Percentiles rank a stretch among this genome's conserved stretches.
These are phyloP conservation scores for Megalopta genalis DNA, from an alignment of 1,140 invertebrate species.

Conservation along the genomic window DNA sequence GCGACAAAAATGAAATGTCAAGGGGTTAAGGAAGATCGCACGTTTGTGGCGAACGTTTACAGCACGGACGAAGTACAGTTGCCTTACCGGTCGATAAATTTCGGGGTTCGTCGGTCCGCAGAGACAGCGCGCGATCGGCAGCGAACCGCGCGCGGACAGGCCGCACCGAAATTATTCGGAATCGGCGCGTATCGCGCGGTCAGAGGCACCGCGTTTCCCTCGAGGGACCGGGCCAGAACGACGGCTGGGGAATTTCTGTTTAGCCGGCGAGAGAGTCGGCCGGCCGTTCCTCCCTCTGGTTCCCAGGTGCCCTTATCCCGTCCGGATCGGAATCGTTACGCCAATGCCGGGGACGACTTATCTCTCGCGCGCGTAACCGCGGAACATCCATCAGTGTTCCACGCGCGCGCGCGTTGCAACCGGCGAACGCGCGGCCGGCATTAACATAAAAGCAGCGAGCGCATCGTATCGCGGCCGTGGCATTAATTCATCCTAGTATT, in stretches of 20 bases:
- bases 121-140: no score
- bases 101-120: no score
- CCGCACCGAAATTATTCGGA: no score
- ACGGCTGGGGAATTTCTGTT: background rate
- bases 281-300: background rate
- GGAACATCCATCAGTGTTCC: conserved; percentile 51
- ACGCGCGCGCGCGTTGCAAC: background rate
- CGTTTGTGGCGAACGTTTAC: no score
- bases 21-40: no score
- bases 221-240: no score
- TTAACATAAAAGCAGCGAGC: conserved; percentile 54
- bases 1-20: no score
- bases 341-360: conserved; percentile 47
- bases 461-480: conserved; percentile 44
- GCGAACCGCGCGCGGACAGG: no score
- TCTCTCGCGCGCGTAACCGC: conserved; percentile 48
- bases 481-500: conserved; percentile 60
- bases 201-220: no score
- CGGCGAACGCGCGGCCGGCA: conserved; percentile 26
- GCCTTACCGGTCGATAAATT: no score
- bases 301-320: conserved; percentile 32
- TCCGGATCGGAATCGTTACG: conserved; percentile 46
- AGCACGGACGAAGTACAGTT: no score
- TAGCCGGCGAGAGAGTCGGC: background rate
- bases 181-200: no score